These are phyloP conservation scores for Lepidurus apus DNA, from an alignment of 1,140 invertebrate genomes.

Conservation along the genomic window DNA sequence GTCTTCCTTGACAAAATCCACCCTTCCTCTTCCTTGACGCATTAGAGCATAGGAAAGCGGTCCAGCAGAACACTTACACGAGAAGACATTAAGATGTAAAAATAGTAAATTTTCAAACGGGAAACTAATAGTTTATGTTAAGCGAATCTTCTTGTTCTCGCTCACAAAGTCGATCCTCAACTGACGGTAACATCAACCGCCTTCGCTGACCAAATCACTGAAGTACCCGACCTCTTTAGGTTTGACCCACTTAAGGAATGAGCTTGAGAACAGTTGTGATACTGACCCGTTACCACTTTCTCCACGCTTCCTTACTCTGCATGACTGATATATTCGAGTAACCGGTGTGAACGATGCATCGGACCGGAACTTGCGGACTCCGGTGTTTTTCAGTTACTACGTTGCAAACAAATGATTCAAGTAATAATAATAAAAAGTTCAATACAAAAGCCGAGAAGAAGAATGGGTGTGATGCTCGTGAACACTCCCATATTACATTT, in stretches of 20 bases:
- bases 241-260: neutral
- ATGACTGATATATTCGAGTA: constrained; percentile 1
- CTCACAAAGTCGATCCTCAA: neutral
- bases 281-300: constrained; percentile 21
- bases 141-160: neutral
- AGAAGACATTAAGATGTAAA: neutral
- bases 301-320: constrained; percentile 8
- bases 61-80: constrained; percentile 3
- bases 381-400: neutral
- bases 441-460: neutral
- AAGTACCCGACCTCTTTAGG: constrained; percentile 8
- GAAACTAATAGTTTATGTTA: neutral
- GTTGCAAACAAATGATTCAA: neutral
- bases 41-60: neutral
- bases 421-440: neutral
- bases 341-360: neutral
- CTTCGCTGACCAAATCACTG: neutral
- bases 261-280: constrained; percentile 12
- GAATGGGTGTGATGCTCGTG: too few species aligned
- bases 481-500: too few species aligned
- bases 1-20: constrained; percentile 19
- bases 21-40: constrained; percentile 12
- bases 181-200: neutral
- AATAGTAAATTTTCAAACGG: neutral
- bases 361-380: neutral